Evolutionary conservation across 2,888 invertebrate species (phyloP).

Genomic region (Andricus curvator): DNA sequence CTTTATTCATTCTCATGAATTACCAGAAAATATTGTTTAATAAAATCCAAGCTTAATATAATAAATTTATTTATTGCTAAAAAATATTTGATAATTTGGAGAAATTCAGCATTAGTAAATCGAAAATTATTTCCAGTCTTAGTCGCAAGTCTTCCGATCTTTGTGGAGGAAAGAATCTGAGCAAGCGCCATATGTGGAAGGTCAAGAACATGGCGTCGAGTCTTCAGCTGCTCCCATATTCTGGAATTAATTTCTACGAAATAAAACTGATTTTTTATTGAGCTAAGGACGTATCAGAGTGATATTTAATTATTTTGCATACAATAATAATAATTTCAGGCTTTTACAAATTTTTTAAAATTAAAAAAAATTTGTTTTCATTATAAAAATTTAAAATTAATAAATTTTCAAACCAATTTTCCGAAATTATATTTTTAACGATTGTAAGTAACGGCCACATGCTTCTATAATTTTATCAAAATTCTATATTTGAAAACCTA

Average conservation of each 20-base stretch:
- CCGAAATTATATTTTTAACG: too few relatives aligned
- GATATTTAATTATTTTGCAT: background rate
- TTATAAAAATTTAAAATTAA: too few relatives aligned
- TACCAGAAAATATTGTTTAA: background rate
- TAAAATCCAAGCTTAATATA: background rate
- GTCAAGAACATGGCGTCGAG: slow-evolving; percentile 33
- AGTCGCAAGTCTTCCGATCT: background rate
- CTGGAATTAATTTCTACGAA: background rate
- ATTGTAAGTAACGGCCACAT: too few relatives aligned
- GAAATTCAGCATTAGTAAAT: background rate
- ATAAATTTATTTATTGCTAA: background rate
- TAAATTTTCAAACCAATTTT: too few relatives aligned
- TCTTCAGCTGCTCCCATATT: slow-evolving; percentile 21
- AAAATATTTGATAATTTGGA: background rate
- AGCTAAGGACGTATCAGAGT: background rate
- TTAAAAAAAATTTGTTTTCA: too few relatives aligned
- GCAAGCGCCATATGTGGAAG: slow-evolving; percentile 28
- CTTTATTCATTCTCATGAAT: background rate
- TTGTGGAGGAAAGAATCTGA: slow-evolving; percentile 4
- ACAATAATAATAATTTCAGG: background rate
- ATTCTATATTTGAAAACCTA: too few relatives aligned
- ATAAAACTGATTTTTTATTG: background rate
- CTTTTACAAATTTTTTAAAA: too few relatives aligned
- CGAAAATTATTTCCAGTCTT: background rate
- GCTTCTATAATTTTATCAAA: too few relatives aligned